Evolutionary conservation across 2,113 vertebrate species (phyloP).

Genomic region (Myocastor coypus): DNA sequence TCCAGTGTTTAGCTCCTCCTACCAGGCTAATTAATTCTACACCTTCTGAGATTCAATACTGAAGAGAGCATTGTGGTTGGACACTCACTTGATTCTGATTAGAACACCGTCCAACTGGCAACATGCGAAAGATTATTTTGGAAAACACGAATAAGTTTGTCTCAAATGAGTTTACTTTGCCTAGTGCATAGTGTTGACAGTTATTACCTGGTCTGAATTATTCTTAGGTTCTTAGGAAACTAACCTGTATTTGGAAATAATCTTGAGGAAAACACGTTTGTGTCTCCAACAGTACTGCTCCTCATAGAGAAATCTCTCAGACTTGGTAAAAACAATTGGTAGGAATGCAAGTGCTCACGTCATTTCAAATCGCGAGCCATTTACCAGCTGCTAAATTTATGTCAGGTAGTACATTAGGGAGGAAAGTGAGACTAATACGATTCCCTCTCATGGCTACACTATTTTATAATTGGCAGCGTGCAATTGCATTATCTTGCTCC

Average conservation of each 20-base stretch:
- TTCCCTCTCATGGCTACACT: background rate
- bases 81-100: background rate
- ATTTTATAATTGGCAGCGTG: conserved; percentile 18
- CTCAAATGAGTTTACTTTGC: background rate
- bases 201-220: background rate
- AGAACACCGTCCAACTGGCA: background rate
- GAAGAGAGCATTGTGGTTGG: background rate
- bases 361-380: background rate
- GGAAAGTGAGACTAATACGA: background rate
- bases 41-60: background rate
- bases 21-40: conserved; percentile 16
- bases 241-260: background rate
- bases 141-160: conserved; percentile 7
- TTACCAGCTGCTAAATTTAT: background rate
- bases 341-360: background rate
- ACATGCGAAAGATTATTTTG: conserved; percentile 13
- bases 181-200: conserved; percentile 44
- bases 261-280: background rate
- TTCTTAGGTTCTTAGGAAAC: conserved; percentile 1
- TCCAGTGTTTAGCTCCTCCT: background rate
- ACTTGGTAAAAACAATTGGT: background rate
- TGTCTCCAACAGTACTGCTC: background rate
- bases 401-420: background rate
- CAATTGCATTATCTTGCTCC: background rate
- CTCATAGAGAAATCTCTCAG: background rate